These are phyloP conservation scores for Chauna torquata DNA, from an alignment of 2,113 vertebrate genomes.

Conservation along the genomic window DNA sequence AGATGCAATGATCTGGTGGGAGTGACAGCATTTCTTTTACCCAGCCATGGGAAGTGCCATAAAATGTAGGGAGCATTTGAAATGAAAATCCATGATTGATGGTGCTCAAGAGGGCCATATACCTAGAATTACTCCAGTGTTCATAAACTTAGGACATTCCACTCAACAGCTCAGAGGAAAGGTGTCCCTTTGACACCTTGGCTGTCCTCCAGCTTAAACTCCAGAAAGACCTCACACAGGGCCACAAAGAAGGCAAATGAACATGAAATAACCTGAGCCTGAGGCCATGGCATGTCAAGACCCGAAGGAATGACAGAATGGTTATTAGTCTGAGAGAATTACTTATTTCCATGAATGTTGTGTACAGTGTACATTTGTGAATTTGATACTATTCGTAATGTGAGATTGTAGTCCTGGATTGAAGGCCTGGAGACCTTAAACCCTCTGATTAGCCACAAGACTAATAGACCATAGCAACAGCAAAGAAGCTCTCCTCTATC, in stretches of 20 bases:
- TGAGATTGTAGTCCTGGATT: neutral
- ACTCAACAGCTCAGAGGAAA: constrained; percentile 14
- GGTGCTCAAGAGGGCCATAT: constrained; percentile 9
- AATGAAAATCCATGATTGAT: constrained; percentile 13
- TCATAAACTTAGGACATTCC: constrained; percentile 42
- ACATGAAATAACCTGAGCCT: neutral
- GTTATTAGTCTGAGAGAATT: neutral
- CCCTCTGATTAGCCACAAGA: neutral
- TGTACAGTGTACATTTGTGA: neutral
- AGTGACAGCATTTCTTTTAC: neutral
- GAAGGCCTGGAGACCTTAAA: neutral
- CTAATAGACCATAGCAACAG: neutral
- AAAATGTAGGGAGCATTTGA: constrained; percentile 7
- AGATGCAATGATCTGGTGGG: neutral
- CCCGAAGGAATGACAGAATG: neutral
- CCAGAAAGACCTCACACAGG: constrained; percentile 48
- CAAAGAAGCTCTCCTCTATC: neutral
- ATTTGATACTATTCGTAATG: neutral
- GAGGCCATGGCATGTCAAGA: neutral
- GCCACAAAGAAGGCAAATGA: neutral
- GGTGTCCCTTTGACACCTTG: constrained; percentile 53
- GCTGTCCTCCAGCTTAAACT: constrained; percentile 50
- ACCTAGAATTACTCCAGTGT: neutral
- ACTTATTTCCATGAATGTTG: neutral
- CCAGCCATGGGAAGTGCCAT: constrained; percentile 9